phyloP scores from a whole-genome alignment of 2,888 invertebrate species.

The Parnassius mnemosyne region DNA sequence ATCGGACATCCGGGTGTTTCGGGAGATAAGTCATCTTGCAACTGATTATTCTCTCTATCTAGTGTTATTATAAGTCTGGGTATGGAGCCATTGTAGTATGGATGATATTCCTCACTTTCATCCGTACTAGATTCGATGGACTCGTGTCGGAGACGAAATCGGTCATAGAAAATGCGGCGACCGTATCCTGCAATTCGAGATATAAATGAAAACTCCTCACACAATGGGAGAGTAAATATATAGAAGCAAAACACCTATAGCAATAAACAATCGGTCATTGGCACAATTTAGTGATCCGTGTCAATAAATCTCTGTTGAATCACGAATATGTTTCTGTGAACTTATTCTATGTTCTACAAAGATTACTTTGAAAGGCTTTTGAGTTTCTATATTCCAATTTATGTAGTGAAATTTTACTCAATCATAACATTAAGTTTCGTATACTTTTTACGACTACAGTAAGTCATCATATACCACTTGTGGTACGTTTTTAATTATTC shows the following conservation, averaged over 20 bases:
- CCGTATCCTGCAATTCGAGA: constrained; percentile 63
- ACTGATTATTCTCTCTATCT: constrained; percentile 64
- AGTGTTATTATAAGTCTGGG: constrained; percentile 69
- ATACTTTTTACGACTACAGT: no score
- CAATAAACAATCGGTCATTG: background rate
- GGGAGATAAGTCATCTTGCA: constrained; percentile 63
- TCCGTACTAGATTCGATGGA: constrained; percentile 71
- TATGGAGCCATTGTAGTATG: constrained; percentile 66
- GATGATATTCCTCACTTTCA: constrained; percentile 61
- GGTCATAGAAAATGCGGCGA: constrained; percentile 54
- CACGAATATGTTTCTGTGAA: no score
- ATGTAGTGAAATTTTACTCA: no score
- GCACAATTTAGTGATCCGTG: no score
- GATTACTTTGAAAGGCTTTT: no score
- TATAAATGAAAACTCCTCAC: constrained; percentile 10
- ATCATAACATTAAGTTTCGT: no score
- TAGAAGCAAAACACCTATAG: constrained; percentile 19
- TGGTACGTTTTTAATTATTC: no score
- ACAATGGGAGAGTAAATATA: constrained; percentile 1
- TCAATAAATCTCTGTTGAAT: no score
- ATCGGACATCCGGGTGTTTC: constrained; percentile 64
- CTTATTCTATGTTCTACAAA: no score
- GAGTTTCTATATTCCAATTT: no score
- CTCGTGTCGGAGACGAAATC: constrained; percentile 56
- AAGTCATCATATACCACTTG: no score